Evolutionary conservation across 2,888 invertebrate species (phyloP).

Genomic region (Melanostoma mellinum): DNA sequence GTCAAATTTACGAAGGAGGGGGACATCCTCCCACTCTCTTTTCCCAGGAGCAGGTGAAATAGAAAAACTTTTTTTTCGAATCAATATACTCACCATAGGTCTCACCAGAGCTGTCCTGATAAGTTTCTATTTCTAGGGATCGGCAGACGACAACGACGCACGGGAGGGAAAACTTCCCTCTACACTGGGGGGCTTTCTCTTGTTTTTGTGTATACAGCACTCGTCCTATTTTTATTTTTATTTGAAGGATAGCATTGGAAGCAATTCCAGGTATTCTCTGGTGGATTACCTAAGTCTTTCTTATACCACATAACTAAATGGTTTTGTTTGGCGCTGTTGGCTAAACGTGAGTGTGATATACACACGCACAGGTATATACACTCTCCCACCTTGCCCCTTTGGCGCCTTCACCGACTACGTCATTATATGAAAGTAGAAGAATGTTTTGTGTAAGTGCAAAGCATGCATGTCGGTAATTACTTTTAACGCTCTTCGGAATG

Average conservation of each 20-base stretch:
- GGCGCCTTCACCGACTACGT: background rate
- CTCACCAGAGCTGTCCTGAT: constrained; percentile 35
- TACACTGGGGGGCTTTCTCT: background rate
- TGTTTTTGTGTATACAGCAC: constrained; percentile 2
- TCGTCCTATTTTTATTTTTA: constrained; percentile 14
- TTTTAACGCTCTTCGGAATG: constrained; percentile 24
- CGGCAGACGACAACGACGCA: background rate
- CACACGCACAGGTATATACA: background rate
- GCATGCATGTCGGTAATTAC: constrained; percentile 31
- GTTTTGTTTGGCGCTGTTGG: constrained; percentile 7
- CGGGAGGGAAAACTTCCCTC: constrained; percentile 30
- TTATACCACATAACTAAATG: background rate
- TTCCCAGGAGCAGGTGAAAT: constrained; percentile 29
- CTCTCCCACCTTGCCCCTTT: constrained; percentile 6
- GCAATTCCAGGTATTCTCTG: constrained; percentile 30
- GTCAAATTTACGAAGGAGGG: background rate
- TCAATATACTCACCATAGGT: constrained; percentile 39
- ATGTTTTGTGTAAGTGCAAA: constrained; percentile 10
- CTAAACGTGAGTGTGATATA: background rate
- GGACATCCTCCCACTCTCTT: too few relatives aligned
- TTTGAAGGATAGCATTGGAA: constrained; percentile 39
- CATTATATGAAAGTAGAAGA: constrained; percentile 18
- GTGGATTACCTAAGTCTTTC: constrained; percentile 22
- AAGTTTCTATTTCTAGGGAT: constrained; percentile 42
- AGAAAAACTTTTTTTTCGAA: constrained; percentile 28